phyloP scores from a whole-genome alignment of 1,140 invertebrate genomes.

The Phymorhynchus buccinoides region DNA sequence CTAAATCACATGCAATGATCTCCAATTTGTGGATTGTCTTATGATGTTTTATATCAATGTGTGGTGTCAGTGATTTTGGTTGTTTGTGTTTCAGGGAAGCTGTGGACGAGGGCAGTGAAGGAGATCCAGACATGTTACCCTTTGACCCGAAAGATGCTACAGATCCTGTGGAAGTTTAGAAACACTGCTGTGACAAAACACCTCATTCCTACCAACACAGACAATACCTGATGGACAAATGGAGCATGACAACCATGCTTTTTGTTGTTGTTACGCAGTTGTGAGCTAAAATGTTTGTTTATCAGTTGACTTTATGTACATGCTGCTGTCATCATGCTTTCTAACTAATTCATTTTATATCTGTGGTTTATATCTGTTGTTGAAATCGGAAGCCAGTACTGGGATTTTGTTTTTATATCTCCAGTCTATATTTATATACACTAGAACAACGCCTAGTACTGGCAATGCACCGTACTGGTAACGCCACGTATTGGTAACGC shows the following conservation, averaged over 20 bases:
- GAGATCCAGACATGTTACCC: conserved; percentile 60
- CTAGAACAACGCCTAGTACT: no score
- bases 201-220: no score
- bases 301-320: neutral
- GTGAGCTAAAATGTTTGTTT: neutral
- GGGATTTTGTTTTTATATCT: no score
- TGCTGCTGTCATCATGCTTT: neutral
- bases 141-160: conserved; percentile 68
- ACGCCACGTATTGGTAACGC: no score
- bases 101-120: conserved; percentile 48
- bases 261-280: neutral
- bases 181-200: neutral
- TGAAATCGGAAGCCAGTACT: no score
- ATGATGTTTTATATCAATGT: neutral
- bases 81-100: conserved; percentile 2
- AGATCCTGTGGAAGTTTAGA: conserved; percentile 67
- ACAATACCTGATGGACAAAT: no score
- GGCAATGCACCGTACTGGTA: no score
- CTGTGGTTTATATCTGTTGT: no score
- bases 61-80: neutral
- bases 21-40: no score
- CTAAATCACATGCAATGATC: no score
- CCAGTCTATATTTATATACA: no score
- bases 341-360: no score
- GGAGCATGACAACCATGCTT: neutral